phyloP scores from a whole-genome alignment of 1,140 invertebrate species.

The Zaprionus capensis region DNA sequence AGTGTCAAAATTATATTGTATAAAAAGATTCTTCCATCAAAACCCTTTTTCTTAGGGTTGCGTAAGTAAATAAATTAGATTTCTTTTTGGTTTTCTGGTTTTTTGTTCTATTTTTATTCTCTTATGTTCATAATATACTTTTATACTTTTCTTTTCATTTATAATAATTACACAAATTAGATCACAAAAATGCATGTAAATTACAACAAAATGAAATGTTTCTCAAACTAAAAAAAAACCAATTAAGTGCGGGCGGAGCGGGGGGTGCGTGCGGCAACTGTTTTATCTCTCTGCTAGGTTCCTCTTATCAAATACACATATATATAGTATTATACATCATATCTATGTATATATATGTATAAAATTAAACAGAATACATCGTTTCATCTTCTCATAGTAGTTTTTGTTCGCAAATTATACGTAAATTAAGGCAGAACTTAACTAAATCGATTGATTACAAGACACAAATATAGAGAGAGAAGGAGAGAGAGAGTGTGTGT shows the following conservation, averaged over 20 bases:
- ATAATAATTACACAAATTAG: conserved; percentile 81
- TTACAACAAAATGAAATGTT: conserved; percentile 67
- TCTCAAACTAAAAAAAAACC: conserved; percentile 59
- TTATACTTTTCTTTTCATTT: conserved; percentile 63
- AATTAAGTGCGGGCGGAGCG: conserved; percentile 32
- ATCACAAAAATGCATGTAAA: conserved; percentile 83
- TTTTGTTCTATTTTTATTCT: conserved; percentile 51
- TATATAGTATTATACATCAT: not conserved
- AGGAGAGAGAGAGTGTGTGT: conserved; percentile 26
- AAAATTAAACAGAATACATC: conserved; percentile 56
- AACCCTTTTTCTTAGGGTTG: conserved; percentile 17
- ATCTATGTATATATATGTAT: conserved; percentile 41
- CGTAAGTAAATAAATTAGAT: conserved; percentile 66
- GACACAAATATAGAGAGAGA: conserved; percentile 20
- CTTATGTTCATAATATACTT: conserved; percentile 65
- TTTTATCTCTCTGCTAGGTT: conserved; percentile 32
- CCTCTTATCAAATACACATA: conserved; percentile 56
- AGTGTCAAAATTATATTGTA: not conserved
- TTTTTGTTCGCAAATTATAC: conserved; percentile 62
- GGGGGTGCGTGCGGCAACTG: conserved; percentile 40
- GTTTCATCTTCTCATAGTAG: conserved; percentile 40
- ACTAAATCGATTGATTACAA: conserved; percentile 28
- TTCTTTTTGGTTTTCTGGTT: conserved; percentile 39
- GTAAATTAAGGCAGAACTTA: conserved; percentile 37
- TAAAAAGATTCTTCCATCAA: not conserved